A percentile compares a stretch with the other conserved stretches of the same genome.
phyloP scores from a whole-genome alignment of 2,797 vertebrate genomes.

The Crocidura indochinensis region DNA sequence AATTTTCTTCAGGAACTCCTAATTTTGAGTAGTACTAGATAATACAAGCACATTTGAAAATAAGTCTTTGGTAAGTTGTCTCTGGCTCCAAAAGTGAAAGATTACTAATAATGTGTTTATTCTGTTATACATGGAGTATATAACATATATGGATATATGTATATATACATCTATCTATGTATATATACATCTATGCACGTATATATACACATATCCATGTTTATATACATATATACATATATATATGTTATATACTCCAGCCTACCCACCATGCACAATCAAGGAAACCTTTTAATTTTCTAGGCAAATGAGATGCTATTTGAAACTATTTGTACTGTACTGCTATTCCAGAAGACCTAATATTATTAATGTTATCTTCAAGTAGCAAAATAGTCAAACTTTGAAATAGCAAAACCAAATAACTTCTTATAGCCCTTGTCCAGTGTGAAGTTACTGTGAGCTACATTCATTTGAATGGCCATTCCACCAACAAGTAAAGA shows the following conservation, averaged over 20 bases:
- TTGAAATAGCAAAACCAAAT: constrained; percentile 72
- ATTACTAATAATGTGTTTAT: constrained; percentile 59
- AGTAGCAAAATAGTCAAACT: constrained; percentile 47
- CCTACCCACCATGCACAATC: constrained; percentile 55
- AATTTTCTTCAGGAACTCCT: neutral
- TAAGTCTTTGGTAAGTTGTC: constrained; percentile 21
- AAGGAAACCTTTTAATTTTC: constrained; percentile 83
- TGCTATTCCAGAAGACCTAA: constrained; percentile 81
- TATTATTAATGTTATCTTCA: constrained; percentile 83
- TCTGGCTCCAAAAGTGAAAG: neutral
- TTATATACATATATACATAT: too few relatives aligned
- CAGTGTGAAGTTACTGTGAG: constrained; percentile 83
- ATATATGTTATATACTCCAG: neutral
- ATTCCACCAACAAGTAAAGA: constrained; percentile 80
- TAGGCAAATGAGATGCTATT: constrained; percentile 75
- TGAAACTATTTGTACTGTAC: constrained; percentile 78
- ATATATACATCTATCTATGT: too few relatives aligned
- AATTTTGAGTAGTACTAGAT: neutral
- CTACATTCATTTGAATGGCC: constrained; percentile 64
- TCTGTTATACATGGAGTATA: neutral
- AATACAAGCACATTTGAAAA: neutral
- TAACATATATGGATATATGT: too few relatives aligned
- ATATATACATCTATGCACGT: too few relatives aligned
- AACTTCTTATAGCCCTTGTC: constrained; percentile 77
- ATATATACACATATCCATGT: too few relatives aligned